These are phyloP conservation scores for Eristalinus aeneus DNA, from an alignment of 2,888 invertebrate species.

Conservation along the genomic window DNA sequence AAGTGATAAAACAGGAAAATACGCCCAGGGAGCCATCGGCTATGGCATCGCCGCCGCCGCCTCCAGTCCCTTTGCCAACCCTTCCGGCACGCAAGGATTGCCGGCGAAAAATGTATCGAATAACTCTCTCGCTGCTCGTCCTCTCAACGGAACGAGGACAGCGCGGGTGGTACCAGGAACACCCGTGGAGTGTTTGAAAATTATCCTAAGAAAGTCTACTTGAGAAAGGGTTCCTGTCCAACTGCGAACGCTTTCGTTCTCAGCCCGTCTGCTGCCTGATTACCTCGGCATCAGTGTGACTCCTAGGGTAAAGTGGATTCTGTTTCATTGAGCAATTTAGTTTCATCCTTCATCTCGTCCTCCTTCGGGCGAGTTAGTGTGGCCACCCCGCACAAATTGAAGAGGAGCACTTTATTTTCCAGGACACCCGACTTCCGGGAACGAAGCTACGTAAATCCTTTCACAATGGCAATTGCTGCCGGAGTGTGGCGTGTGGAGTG, in stretches of 20 bases:
- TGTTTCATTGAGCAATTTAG: conserved; percentile 65
- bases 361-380: neutral
- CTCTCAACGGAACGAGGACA: neutral
- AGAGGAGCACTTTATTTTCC: conserved; percentile 59
- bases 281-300: neutral
- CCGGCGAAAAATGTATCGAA: conserved; percentile 19
- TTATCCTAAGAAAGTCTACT: conserved; percentile 44
- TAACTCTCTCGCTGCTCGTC: conserved; percentile 9
- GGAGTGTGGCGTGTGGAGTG: neutral
- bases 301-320: conserved; percentile 36
- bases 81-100: neutral
- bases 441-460: conserved; percentile 55
- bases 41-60: too few relatives aligned
- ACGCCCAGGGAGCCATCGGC: neutral
- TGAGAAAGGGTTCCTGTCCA: conserved; percentile 22
- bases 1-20: conserved; percentile 31
- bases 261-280: neutral
- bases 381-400: conserved; percentile 56
- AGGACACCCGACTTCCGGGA: conserved; percentile 37
- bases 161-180: neutral
- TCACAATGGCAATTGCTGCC: conserved; percentile 52
- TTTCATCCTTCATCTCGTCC: neutral
- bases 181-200: conserved; percentile 11
- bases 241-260: neutral
- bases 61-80: neutral